Evolutionary conservation across 1,140 invertebrate genomes (phyloP), one percentile per base, ranked within the genome.

Genomic region (Sycophaga agraensis): DNA sequence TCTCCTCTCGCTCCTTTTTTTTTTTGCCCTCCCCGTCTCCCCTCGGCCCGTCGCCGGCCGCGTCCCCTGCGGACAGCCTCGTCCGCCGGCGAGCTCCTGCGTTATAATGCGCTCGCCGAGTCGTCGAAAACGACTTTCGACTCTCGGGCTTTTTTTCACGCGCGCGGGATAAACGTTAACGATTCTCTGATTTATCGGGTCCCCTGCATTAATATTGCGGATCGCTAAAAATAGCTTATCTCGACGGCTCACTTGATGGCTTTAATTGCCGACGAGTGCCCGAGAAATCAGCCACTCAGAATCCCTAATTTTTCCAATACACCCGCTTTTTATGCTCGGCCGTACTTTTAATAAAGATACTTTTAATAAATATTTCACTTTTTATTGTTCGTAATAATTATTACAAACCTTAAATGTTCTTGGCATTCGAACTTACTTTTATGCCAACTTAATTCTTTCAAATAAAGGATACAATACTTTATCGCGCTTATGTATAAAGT

Each of bases 171-270:
- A 40, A 50, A 34, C 40, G 31, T 34, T 62, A 61, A 62, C 45
- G 59, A 62, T 56, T 49, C 31, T 19, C 51, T 56, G 45, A 62
- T 62, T 62, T 62, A 62, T 62, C 53, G 59, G n/a, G 35, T 34
- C 37, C 19, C 45, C n/a, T 1, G 34, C 21, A 43, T 42, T 42
- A 56, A 56, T 49, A 24, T 53, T 16, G n/a, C 39, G 7, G 35
- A 40, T 50, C 35, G 26, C 39, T 17, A 22, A 42, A 26, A 54
- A 61, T 61, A 53, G 21, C 34, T 49, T 48, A 61, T 54, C 49
- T 45, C 28, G 39, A 21, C 11, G 42, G 35, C 24, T 26, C 35
- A 16, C n/a, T n/a, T 60, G 59, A 61, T 61, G 40, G 54, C 54
- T 61, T 54, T 54, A 37, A 61, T 54, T 54, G 46, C 28, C 6